Base-by-base conservation (phyloP, 2,888 invertebrate genomes). In the Drosophila macrospina region DNA sequence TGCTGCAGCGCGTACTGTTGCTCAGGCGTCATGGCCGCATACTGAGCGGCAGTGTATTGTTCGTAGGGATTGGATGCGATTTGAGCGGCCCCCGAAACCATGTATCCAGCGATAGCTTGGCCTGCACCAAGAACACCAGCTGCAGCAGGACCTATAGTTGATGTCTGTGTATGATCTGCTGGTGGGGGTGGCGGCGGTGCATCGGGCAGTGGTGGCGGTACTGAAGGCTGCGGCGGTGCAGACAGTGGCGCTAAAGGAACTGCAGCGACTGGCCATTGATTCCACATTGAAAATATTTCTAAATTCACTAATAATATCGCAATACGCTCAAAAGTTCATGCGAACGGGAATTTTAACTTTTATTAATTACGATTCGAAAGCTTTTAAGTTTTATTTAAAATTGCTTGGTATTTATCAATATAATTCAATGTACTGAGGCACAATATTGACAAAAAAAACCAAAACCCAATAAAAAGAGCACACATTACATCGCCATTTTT, bases 1-100 rank as follows among this genome's bases (percentile, higher is more conserved):
- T 92, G 92, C 54, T 92, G 92, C 32, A 92, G 73, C 0, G 92
- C 92, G 56, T 83, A 91, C 67, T 92, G 92, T 56, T 92, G 92
- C 32, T 92, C 92, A 0, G 91, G 87, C 5, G 91, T 89, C 83
- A 92, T 85, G 0, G 91, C 91, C 7, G 91, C 91, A 56, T 89
- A 92, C 37, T 92, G 91, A 4, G 91, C 91, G 2, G 91, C 81
- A 3, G 91, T 90, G 52, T 91, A 91, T 13, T 90, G 90, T 0
- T 88, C 80, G 41, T 88, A 88, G 0, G 90, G 90, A 70, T 87
- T 87, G 0, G n/a, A 64, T 15, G 44, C 42, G 20, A 78, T 24
- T 41, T 41, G 41, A 20, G 30, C 32, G 3, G 39, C 39, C 13
- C 28, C 37, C 2, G 8, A 16, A 0, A 20, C 36, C 34, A 60